Conservation (phyloP, 2,113 vertebrate genomes). For the Rhabdomys dilectus region DNA sequence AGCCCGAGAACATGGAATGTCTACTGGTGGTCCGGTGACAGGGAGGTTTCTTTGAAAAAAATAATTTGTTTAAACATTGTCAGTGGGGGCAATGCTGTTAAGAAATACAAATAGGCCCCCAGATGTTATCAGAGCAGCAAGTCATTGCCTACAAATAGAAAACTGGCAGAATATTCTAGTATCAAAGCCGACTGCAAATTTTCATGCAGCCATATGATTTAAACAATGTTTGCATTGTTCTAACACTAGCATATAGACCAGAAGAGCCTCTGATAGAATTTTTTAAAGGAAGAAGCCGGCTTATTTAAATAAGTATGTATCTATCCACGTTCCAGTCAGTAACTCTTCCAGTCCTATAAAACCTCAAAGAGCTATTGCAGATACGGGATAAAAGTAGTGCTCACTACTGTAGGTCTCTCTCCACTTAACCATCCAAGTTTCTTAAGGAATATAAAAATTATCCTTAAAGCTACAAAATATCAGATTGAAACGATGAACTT, state of each 20-base stretch:
- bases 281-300: not conserved
- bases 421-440: not conserved
- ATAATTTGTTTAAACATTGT: slow-evolving; percentile 4
- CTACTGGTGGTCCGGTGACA: slow-evolving; percentile 48
- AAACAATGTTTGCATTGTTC: slow-evolving; percentile 54
- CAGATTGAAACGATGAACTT: not conserved
- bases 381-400: slow-evolving; percentile 19
- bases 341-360: not conserved
- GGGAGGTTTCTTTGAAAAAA: slow-evolving; percentile 1
- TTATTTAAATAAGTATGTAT: not conserved
- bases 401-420: not conserved
- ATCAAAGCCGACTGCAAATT: slow-evolving; percentile 17
- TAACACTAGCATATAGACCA: slow-evolving; percentile 25
- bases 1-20: slow-evolving; percentile 73
- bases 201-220: slow-evolving; percentile 52
- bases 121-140: not conserved
- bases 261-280: slow-evolving; percentile 27
- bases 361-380: not conserved
- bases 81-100: not conserved
- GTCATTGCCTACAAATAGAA: slow-evolving; percentile 34
- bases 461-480: not conserved
- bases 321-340: not conserved
- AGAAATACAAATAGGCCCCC: not conserved
- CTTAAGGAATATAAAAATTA: not conserved
- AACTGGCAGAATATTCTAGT: slow-evolving; percentile 39